phyloP scores from a whole-genome alignment of 2,888 invertebrate genomes.

The Pterostichus niger region DNA sequence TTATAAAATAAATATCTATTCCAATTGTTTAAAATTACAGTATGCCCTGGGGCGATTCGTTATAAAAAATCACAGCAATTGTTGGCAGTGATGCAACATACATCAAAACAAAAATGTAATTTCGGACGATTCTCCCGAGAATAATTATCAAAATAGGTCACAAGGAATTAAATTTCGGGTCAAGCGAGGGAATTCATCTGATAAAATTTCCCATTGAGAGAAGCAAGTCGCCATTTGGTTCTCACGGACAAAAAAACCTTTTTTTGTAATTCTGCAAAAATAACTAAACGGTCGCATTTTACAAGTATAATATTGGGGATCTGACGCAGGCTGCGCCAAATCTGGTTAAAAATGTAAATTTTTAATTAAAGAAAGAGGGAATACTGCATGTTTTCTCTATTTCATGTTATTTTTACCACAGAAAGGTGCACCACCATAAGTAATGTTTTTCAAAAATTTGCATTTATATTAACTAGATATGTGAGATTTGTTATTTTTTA shows the following conservation, averaged over 20 bases:
- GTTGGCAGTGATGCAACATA: constrained; percentile 5
- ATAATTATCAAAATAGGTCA: constrained; percentile 55
- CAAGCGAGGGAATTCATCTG: constrained; percentile 40
- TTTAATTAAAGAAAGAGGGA: constrained; percentile 37
- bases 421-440: background rate
- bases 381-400: background rate
- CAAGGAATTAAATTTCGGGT: constrained; percentile 47
- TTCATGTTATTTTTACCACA: constrained; percentile 17
- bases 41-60: background rate
- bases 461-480: constrained; percentile 16
- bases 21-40: background rate
- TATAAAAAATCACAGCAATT: background rate
- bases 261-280: constrained; percentile 16
- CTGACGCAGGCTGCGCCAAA: constrained; percentile 1
- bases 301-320: constrained; percentile 29
- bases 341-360: constrained; percentile 46
- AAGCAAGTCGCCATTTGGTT: constrained; percentile 22
- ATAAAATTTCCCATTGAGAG: constrained; percentile 40
- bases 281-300: constrained; percentile 17
- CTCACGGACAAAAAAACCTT: constrained; percentile 3
- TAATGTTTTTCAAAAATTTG: constrained; percentile 15
- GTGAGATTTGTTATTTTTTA: constrained; percentile 11
- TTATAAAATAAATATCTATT: constrained; percentile 19
- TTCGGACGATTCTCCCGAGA: constrained; percentile 16
- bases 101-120: constrained; percentile 41